A percentile compares a stretch with the other conserved stretches of the same genome.
These are phyloP conservation scores for Varanus salvator DNA, from an alignment of 2,113 vertebrate genomes.

Conservation along the genomic window DNA sequence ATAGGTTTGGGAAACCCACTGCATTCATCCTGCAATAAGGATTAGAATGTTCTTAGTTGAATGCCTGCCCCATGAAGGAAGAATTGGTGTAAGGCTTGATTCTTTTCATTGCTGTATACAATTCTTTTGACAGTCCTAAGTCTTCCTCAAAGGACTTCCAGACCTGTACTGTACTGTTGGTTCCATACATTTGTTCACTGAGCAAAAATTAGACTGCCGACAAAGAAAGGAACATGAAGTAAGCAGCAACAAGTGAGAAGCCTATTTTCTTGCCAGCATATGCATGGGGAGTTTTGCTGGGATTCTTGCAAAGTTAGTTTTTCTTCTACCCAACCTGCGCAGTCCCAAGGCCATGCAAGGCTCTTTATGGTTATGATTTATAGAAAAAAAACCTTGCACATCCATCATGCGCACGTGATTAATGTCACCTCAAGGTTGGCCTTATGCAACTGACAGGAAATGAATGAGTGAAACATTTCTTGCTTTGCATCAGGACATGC, in stretches of 20 bases:
- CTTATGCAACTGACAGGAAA: background rate
- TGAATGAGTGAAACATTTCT: background rate
- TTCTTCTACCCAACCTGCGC: no score
- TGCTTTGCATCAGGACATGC: background rate
- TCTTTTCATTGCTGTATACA: background rate
- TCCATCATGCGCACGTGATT: background rate
- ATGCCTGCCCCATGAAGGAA: background rate
- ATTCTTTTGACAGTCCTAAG: background rate
- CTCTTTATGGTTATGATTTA: background rate
- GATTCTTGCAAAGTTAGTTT: background rate
- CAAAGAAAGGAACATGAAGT: background rate
- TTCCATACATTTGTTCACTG: background rate
- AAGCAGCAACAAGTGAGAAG: background rate
- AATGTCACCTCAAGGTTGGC: background rate
- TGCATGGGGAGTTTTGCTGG: no score
- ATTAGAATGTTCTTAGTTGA: background rate
- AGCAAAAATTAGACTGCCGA: background rate
- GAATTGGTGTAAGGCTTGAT: background rate
- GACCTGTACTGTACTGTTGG: background rate
- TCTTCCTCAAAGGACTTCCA: background rate
- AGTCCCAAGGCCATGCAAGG: background rate
- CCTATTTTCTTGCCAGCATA: background rate
- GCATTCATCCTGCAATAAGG: constrained; percentile 19
- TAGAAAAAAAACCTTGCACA: background rate
- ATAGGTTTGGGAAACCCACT: background rate